phyloP scores from a whole-genome alignment of 2,888 invertebrate genomes.

The Nineta flava region DNA sequence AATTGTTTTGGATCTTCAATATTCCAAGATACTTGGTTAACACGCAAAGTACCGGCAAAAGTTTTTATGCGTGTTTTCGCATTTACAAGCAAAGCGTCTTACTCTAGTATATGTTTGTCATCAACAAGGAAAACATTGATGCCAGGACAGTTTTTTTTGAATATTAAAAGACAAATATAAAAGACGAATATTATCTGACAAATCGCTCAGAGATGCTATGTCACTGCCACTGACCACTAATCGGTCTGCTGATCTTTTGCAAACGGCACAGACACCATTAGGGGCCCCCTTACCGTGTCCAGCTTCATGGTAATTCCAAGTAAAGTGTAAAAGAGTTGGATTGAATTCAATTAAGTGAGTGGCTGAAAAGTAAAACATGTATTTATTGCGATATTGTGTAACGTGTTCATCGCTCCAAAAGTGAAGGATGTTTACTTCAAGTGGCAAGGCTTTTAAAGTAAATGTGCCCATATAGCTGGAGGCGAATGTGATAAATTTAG shows the following conservation, averaged over 20 bases:
- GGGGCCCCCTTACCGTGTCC: constrained; percentile 21
- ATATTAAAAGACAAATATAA: no score
- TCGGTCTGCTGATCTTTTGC: constrained; percentile 18
- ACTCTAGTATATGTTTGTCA: constrained; percentile 9
- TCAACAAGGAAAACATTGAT: neutral
- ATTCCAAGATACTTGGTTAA: constrained; percentile 18
- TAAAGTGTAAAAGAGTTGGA: constrained; percentile 10
- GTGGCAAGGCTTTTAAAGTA: constrained; percentile 5
- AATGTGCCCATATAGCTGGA: constrained; percentile 8
- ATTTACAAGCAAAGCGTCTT: constrained; percentile 9
- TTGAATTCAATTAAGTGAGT: constrained; percentile 11
- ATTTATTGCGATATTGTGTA: neutral
- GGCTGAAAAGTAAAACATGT: constrained; percentile 1
- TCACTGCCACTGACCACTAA: constrained; percentile 17
- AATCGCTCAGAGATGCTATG: constrained; percentile 15
- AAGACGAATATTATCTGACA: constrained; percentile 6
- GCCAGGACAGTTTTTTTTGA: neutral
- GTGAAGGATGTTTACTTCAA: constrained; percentile 4
- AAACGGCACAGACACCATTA: constrained; percentile 19
- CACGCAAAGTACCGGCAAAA: neutral
- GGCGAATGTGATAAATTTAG: constrained; percentile 5
- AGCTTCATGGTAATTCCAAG: constrained; percentile 19
- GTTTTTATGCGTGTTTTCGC: neutral
- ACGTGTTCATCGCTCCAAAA: constrained; percentile 8
- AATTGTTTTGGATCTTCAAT: constrained; percentile 17